phyloP scores from a whole-genome alignment of 2,113 vertebrate genomes.

The Brienomyrus brachyistius region DNA sequence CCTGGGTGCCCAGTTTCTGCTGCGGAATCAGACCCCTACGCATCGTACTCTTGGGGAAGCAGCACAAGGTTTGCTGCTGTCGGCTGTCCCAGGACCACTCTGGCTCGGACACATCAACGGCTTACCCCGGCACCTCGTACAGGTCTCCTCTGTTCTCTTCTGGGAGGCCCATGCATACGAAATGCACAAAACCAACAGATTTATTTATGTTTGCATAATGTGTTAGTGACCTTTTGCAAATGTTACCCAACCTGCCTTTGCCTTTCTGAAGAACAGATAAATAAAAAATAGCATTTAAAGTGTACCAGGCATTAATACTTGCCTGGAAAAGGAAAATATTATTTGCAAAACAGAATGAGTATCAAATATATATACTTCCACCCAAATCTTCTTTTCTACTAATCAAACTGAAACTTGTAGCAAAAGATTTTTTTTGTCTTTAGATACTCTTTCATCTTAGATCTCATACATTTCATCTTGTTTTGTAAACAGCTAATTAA shows the following conservation, averaged over 20 bases:
- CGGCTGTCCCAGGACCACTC: neutral
- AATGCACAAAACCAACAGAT: neutral
- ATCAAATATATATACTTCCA: neutral
- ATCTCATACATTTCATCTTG: slow-evolving; percentile 21
- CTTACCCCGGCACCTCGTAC: neutral
- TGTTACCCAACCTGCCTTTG: neutral
- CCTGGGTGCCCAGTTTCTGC: slow-evolving; percentile 21
- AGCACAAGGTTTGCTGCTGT: neutral
- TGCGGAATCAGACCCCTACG: slow-evolving; percentile 15
- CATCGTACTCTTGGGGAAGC: too few species aligned
- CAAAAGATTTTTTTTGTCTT: neutral
- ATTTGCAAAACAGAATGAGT: neutral
- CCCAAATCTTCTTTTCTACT: neutral
- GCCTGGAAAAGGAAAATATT: neutral
- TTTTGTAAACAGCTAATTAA: slow-evolving; percentile 23
- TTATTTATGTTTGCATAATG: neutral
- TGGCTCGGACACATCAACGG: neutral
- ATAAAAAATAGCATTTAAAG: neutral
- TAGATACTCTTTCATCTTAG: neutral
- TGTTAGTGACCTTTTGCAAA: neutral
- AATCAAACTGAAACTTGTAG: neutral
- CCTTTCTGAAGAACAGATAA: neutral
- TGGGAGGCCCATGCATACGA: neutral
- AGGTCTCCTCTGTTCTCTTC: neutral
- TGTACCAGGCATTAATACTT: neutral